These are phyloP conservation scores for Anas acuta DNA, from an alignment of 2,797 vertebrate species.

Conservation along the genomic window DNA sequence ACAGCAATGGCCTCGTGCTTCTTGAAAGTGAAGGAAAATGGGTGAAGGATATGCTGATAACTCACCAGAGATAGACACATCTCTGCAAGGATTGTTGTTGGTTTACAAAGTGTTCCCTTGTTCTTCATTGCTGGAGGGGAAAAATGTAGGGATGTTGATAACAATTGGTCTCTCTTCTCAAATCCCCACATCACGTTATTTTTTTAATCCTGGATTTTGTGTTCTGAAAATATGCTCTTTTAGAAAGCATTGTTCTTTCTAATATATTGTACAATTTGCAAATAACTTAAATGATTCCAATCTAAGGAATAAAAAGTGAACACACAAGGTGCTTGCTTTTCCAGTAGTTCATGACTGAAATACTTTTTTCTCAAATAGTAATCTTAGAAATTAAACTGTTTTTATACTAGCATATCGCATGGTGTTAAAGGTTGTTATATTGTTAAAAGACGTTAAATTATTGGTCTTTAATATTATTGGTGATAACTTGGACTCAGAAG, in stretches of 20 bases:
- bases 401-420: background rate
- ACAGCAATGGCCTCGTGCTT: background rate
- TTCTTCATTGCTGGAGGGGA: background rate
- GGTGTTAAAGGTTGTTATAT: background rate
- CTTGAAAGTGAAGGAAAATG: background rate
- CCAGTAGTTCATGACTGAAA: background rate
- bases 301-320: background rate
- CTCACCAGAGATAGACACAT: background rate
- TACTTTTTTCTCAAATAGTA: background rate
- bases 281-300: background rate
- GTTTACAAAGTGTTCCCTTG: background rate
- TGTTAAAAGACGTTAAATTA: background rate
- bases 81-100: background rate
- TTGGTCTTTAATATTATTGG: background rate
- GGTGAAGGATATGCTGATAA: background rate
- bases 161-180: background rate
- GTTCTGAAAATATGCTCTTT: background rate
- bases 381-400: background rate
- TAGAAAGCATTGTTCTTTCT: background rate
- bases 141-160: background rate
- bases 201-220: background rate
- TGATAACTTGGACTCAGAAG: background rate
- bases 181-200: background rate
- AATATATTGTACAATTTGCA: background rate
- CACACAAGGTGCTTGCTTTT: background rate